Percentiles rank a stretch among this genome's conserved stretches.
These are phyloP conservation scores for Napeogenes sylphis DNA, from an alignment of 2,888 invertebrate genomes.

Conservation along the genomic window DNA sequence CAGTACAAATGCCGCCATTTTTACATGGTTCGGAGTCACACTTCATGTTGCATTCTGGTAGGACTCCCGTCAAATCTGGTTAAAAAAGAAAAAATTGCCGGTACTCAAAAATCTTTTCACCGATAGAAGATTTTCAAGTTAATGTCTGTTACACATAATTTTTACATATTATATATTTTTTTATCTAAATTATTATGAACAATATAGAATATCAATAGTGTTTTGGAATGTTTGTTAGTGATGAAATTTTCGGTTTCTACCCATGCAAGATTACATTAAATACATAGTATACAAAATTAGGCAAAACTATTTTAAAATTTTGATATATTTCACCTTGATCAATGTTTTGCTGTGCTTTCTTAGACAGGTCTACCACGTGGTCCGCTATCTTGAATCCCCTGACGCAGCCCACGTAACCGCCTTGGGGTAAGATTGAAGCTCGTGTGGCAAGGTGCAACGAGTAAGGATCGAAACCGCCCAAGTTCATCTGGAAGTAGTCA, in stretches of 20 bases:
- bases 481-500: constrained; percentile 91
- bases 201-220: no score
- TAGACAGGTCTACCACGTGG: constrained; percentile 86
- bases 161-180: no score
- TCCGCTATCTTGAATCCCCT: constrained; percentile 91
- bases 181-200: no score
- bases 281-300: no score
- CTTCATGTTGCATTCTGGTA: constrained; percentile 91
- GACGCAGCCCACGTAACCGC: constrained; percentile 91
- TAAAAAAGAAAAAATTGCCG: background rate
- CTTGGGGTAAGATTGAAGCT: constrained; percentile 65
- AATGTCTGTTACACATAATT: no score
- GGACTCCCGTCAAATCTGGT: constrained; percentile 81
- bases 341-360: constrained; percentile 82
- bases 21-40: constrained; percentile 93
- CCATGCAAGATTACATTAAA: no score
- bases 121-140: background rate
- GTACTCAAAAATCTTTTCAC: background rate
- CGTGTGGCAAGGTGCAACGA: constrained; percentile 77
- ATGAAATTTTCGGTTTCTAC: no score
- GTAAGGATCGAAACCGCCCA: constrained; percentile 90
- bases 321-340: constrained; percentile 75
- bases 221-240: no score
- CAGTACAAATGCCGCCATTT: constrained; percentile 91
- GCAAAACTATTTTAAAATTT: no score